Evolutionary conservation across 2,113 vertebrate species (phyloP).

Genomic region (Verasper variegatus): DNA sequence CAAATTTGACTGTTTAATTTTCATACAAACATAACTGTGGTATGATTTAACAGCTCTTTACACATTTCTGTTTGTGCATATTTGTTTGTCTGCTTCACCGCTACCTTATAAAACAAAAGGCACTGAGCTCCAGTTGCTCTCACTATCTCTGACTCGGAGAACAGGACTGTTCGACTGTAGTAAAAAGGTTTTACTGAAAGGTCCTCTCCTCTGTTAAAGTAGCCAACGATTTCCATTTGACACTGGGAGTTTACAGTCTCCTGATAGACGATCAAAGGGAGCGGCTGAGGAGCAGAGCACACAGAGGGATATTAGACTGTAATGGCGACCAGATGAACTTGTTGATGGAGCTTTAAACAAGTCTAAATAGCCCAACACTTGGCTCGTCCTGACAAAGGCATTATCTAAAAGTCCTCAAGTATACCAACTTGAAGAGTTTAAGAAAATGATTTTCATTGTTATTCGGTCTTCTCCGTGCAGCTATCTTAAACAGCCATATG

Average conservation of each 20-base stretch:
- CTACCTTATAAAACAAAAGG: constrained; percentile 14
- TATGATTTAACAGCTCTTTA: neutral
- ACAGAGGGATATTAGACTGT: constrained; percentile 50
- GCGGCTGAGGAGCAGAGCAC: constrained; percentile 28
- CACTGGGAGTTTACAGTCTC: constrained; percentile 49
- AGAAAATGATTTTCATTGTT: constrained; percentile 26
- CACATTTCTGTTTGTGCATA: neutral
- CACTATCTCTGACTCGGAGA: constrained; percentile 19
- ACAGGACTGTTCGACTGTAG: constrained; percentile 20
- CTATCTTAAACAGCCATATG: constrained; percentile 35
- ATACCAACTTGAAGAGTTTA: constrained; percentile 29
- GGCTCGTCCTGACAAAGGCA: constrained; percentile 34
- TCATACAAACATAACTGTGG: neutral
- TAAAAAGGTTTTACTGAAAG: constrained; percentile 51
- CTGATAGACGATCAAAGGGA: constrained; percentile 54
- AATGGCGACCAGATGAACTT: constrained; percentile 65
- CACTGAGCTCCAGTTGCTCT: constrained; percentile 1
- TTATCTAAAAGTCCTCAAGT: constrained; percentile 32
- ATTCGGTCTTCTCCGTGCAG: constrained; percentile 16
- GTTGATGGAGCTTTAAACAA: constrained; percentile 58
- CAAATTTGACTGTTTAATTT: neutral
- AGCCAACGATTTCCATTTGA: constrained; percentile 67
- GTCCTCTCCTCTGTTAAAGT: constrained; percentile 41
- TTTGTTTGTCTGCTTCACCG: neutral
- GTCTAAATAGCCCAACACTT: constrained; percentile 47